Conservation (phyloP, 2,797 vertebrate genomes). For the Pempheris klunzingeri region DNA sequence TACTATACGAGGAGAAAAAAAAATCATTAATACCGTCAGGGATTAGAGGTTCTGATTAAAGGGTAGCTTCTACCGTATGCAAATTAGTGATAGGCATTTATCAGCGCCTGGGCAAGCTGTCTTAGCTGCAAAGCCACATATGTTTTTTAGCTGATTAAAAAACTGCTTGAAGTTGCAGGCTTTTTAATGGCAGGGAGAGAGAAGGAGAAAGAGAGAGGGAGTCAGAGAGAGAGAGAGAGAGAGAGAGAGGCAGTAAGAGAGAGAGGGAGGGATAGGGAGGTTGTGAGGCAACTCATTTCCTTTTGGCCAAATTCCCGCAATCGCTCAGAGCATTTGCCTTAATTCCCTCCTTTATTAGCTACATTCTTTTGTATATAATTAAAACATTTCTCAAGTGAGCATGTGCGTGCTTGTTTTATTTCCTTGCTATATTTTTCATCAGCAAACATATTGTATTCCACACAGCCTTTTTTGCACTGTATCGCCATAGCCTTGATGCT, state of each 20-base stretch:
- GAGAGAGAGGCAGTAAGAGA: constrained; percentile 57
- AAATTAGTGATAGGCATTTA: constrained; percentile 99
- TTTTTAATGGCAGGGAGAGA: constrained; percentile 86
- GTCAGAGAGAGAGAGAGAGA: constrained; percentile 45
- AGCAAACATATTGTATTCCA: constrained; percentile 70
- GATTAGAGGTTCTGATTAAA: constrained; percentile 99
- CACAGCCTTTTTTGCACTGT: constrained; percentile 41
- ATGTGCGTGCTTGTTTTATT: constrained; percentile 78
- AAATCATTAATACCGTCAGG: constrained; percentile 99
- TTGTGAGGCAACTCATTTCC: constrained; percentile 90
- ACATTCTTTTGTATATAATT: constrained; percentile 88
- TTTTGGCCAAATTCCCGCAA: constrained; percentile 96
- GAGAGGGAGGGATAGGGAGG: constrained; percentile 79
- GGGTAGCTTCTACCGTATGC: constrained; percentile 99
- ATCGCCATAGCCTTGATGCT: constrained; percentile 63
- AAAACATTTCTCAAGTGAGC: constrained; percentile 90
- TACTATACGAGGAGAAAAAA: constrained; percentile 94
- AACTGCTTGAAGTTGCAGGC: constrained; percentile 98
- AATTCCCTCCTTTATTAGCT: constrained; percentile 91
- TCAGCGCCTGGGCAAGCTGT: constrained; percentile 99
- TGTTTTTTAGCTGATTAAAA: constrained; percentile 99
- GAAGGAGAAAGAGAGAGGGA: constrained; percentile 58
- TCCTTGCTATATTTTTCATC: constrained; percentile 70
- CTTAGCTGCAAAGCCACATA: constrained; percentile 99
- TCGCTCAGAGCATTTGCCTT: constrained; percentile 91